These are phyloP conservation scores for Lamellibrachia columna DNA, from an alignment of 2,888 invertebrate genomes.

Conservation along the genomic window DNA sequence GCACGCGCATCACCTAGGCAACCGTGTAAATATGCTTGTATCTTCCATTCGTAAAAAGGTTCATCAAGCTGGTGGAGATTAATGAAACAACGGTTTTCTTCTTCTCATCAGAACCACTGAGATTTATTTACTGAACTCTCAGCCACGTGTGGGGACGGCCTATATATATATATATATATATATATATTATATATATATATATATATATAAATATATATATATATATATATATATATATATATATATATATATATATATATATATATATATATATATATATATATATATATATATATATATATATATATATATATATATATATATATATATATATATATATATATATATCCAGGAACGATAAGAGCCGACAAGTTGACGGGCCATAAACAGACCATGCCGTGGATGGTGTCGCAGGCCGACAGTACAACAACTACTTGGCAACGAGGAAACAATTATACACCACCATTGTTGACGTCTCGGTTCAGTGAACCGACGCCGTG, in stretches of 20 bases:
- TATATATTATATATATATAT: no score
- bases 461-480: not conserved
- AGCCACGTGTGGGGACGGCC: no score
- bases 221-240: not conserved
- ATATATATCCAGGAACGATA: not conserved
- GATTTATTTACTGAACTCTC: no score
- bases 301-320: not conserved
- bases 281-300: not conserved
- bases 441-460: not conserved
- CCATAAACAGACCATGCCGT: not conserved
- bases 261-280: not conserved
- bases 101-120: no score
- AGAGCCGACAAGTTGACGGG: not conserved
- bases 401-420: not conserved
- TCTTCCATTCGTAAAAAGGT: no score
- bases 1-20: not conserved
- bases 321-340: not conserved
- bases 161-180: no score
- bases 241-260: conserved; percentile 17
- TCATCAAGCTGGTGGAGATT: no score
- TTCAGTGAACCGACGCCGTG: not conserved
- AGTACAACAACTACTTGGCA: not conserved
- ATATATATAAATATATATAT: no score
- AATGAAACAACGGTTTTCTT: no score
- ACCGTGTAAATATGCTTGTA: no score